Conservation (phyloP, 2,888 invertebrate genomes). For the Eurois occulta region DNA sequence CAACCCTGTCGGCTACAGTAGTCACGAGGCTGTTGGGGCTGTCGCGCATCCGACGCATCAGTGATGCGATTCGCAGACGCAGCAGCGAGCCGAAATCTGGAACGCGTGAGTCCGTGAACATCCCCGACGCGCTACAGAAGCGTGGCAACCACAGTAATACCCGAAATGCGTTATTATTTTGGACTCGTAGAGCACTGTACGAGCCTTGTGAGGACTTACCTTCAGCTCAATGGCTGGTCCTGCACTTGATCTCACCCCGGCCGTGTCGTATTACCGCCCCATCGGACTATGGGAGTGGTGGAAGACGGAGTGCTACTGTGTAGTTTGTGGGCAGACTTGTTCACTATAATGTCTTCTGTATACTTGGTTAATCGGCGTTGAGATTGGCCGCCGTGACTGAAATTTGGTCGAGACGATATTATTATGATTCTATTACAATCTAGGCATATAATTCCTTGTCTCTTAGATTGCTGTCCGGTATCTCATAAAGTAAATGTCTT, state of each 20-base stretch:
- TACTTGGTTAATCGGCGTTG: background rate
- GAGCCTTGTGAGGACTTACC: too few species aligned
- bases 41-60: too few species aligned
- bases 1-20: too few species aligned
- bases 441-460: background rate
- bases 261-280: background rate
- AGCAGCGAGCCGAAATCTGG: too few species aligned
- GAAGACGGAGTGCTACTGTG: background rate
- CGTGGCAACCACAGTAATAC: too few species aligned
- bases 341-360: background rate
- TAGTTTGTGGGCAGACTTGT: background rate
- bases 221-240: background rate
- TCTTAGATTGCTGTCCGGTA: background rate
- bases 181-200: too few species aligned
- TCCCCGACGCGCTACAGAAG: too few species aligned
- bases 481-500: constrained; percentile 29
- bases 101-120: too few species aligned
- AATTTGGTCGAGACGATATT: background rate
- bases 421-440: background rate
- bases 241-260: background rate
- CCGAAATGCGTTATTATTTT: too few species aligned
- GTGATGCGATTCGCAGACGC: too few species aligned
- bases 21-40: too few species aligned
- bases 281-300: background rate
- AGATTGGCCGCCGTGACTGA: background rate